phyloP scores from a whole-genome alignment of 2,888 invertebrate genomes.

The Ennomos quercinarius region DNA sequence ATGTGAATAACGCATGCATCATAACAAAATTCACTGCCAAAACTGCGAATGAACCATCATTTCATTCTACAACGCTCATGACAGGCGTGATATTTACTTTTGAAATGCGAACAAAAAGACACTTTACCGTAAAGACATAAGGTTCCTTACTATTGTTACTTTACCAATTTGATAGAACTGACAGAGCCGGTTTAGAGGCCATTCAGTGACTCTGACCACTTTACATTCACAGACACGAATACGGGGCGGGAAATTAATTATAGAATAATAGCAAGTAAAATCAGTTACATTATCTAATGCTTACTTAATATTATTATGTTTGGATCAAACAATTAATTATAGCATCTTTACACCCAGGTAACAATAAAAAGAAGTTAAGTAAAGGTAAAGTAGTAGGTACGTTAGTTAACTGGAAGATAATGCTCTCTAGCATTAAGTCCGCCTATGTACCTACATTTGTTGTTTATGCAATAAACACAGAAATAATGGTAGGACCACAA shows the following conservation, averaged over 20 bases:
- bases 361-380: too few relatives aligned
- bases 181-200: slow-evolving; percentile 11
- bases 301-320: too few relatives aligned
- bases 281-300: too few relatives aligned
- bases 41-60: slow-evolving; percentile 10
- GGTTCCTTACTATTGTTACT: slow-evolving; percentile 13
- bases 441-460: too few relatives aligned
- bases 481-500: too few relatives aligned
- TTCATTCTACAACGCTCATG: slow-evolving; percentile 18
- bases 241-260: not conserved
- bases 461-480: too few relatives aligned
- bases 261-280: too few relatives aligned
- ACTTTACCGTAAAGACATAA: not conserved
- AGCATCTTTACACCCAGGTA: too few relatives aligned
- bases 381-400: too few relatives aligned
- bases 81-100: slow-evolving; percentile 39
- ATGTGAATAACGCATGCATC: slow-evolving; percentile 7
- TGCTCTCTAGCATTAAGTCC: too few relatives aligned
- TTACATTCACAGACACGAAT: slow-evolving; percentile 19
- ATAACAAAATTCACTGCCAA: slow-evolving; percentile 26
- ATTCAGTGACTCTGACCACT: not conserved
- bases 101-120: slow-evolving; percentile 20
- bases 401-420: too few relatives aligned
- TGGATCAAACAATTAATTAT: too few relatives aligned
- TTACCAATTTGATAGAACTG: slow-evolving; percentile 29